Evolutionary conservation across 1,140 invertebrate species (phyloP).

Genomic region (Asobara japonica): DNA sequence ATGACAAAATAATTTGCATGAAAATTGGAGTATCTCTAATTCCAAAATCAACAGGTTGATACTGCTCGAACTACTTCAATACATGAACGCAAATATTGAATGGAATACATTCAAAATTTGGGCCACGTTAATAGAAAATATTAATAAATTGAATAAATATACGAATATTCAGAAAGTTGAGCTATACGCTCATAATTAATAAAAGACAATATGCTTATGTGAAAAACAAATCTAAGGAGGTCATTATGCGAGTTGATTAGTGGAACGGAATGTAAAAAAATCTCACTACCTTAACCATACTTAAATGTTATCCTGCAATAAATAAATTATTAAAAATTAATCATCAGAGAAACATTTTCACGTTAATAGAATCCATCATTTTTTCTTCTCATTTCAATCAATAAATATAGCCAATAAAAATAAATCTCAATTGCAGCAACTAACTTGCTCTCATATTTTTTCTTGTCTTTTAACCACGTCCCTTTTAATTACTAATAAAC

Average conservation of each 20-base stretch:
- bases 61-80: too few species aligned
- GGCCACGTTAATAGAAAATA: background rate
- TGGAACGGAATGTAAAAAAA: conserved; percentile 15
- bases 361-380: background rate
- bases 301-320: conserved; percentile 5
- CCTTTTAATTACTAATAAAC: conserved; percentile 47
- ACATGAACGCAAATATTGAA: background rate
- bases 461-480: background rate
- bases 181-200: background rate
- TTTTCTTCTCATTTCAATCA: too few species aligned
- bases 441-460: conserved; percentile 15
- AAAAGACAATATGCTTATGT: background rate
- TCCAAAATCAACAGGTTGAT: too few species aligned
- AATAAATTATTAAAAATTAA: conserved; percentile 6
- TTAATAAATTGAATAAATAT: background rate
- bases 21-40: too few species aligned
- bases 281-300: background rate
- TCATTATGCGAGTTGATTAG: background rate
- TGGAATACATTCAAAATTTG: background rate
- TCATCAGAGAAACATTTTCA: conserved; percentile 14
- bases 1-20: too few species aligned
- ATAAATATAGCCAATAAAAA: conserved; percentile 14
- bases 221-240: background rate
- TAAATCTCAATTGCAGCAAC: background rate
- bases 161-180: background rate